Evolutionary conservation across 2,797 vertebrate genomes (phyloP).

Genomic region (Danio kyathit): DNA sequence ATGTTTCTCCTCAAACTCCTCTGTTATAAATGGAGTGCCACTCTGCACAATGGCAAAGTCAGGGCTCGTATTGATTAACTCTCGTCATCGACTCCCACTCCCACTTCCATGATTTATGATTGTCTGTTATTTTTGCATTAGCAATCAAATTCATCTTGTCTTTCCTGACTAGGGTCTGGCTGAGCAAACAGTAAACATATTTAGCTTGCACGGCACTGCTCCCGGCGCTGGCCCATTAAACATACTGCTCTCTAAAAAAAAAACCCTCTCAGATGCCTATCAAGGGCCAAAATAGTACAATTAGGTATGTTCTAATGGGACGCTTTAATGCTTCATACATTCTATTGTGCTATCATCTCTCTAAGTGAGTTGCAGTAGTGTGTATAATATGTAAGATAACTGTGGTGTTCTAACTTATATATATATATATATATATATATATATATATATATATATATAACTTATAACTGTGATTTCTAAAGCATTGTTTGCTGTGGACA

Average conservation of each 20-base stretch:
- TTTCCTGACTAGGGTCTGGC: slow-evolving; percentile 81
- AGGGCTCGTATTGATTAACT: slow-evolving; percentile 94
- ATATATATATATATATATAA: too few relatives aligned
- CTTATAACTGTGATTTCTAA: too few relatives aligned
- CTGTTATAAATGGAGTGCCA: slow-evolving; percentile 94
- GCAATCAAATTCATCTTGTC: slow-evolving; percentile 96
- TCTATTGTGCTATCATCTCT: background rate
- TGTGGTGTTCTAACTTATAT: too few relatives aligned
- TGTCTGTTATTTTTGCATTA: slow-evolving; percentile 96
- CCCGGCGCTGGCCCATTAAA: slow-evolving; percentile 51
- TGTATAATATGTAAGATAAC: background rate
- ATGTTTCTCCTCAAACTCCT: slow-evolving; percentile 83
- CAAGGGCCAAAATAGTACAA: slow-evolving; percentile 22
- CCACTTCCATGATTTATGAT: slow-evolving; percentile 92
- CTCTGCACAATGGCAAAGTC: slow-evolving; percentile 94
- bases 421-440: too few relatives aligned
- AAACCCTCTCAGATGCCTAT: slow-evolving; percentile 20
- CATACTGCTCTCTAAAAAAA: slow-evolving; percentile 35
- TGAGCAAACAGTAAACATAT: slow-evolving; percentile 86
- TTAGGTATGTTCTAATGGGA: background rate
- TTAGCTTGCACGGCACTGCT: slow-evolving; percentile 54
- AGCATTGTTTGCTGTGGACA: slow-evolving; percentile 9
- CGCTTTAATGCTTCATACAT: background rate
- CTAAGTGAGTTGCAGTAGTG: background rate
- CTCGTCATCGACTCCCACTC: slow-evolving; percentile 90